phyloP scores from a whole-genome alignment of 2,888 invertebrate species.

The Mythimna pallens region DNA sequence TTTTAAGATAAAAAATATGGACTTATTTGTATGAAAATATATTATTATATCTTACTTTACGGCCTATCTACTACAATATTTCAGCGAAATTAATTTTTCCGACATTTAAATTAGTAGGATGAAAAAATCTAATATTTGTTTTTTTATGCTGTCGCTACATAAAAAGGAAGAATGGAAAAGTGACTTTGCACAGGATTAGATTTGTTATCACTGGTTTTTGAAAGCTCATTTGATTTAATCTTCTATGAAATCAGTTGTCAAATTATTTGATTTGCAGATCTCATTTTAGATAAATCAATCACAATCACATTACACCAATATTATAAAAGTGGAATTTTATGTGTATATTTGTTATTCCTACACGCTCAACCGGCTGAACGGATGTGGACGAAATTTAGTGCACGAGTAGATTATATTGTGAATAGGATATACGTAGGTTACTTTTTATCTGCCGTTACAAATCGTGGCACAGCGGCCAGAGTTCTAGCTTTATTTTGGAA shows the following conservation, averaged over 20 bases:
- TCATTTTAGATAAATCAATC: neutral
- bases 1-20: constrained; percentile 37
- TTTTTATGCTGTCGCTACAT: constrained; percentile 10
- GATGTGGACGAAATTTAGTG: too few relatives aligned
- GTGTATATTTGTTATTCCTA: too few relatives aligned
- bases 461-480: too few relatives aligned
- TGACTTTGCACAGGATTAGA: neutral
- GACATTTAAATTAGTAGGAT: constrained; percentile 14
- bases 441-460: too few relatives aligned
- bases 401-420: too few relatives aligned
- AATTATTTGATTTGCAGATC: neutral
- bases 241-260: neutral
- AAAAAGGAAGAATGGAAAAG: neutral
- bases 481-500: too few relatives aligned
- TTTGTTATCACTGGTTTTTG: neutral
- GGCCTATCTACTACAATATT: constrained; percentile 37
- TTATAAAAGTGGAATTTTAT: too few relatives aligned
- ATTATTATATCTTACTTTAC: constrained; percentile 37
- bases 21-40: constrained; percentile 37
- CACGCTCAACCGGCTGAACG: too few relatives aligned
- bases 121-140: constrained; percentile 28
- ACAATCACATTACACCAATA: neutral
- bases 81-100: constrained; percentile 55
- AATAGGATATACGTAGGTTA: too few relatives aligned
- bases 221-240: neutral